Evolutionary conservation across 2,888 invertebrate genomes (phyloP).

Genomic region (Azorinus chamasolen): DNA sequence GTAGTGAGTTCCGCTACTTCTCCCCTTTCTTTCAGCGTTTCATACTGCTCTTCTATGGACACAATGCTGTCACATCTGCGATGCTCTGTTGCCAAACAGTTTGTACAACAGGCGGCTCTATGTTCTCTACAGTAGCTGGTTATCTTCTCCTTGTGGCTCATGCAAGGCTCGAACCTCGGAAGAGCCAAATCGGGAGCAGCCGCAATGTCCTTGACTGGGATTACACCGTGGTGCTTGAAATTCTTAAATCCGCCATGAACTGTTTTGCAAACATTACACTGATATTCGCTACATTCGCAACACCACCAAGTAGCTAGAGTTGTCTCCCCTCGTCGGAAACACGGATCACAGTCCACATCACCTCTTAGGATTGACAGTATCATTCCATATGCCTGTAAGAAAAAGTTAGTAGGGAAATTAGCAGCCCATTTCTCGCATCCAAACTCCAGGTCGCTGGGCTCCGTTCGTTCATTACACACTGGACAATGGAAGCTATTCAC

Average conservation of each 20-base stretch:
- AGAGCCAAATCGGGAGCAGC: conserved; percentile 51
- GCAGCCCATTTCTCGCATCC: conserved; percentile 59
- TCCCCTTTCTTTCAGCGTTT: conserved; percentile 35
- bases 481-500: conserved; percentile 47
- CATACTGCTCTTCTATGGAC: conserved; percentile 45
- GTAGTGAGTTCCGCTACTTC: conserved; percentile 20
- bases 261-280: conserved; percentile 58
- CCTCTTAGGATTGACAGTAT: conserved; percentile 46
- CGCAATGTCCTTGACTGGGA: conserved; percentile 49
- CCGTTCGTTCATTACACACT: conserved; percentile 37
- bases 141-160: conserved; percentile 48
- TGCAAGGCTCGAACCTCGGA: conserved; percentile 50
- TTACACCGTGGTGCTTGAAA: conserved; percentile 53
- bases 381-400: conserved; percentile 54
- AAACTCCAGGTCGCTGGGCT: conserved; percentile 25
- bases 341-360: conserved; percentile 54
- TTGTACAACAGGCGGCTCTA: conserved; percentile 36
- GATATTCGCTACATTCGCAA: conserved; percentile 56
- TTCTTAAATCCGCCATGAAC: conserved; percentile 56
- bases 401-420: conserved; percentile 53
- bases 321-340: conserved; percentile 44
- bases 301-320: conserved; percentile 61
- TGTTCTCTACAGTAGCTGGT: conserved; percentile 52
- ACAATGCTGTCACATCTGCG: conserved; percentile 51
- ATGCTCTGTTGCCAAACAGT: conserved; percentile 40